A percentile compares a stretch with the other conserved stretches of the same genome.
phyloP scores from a whole-genome alignment of 2,113 vertebrate species.

The Pogona vitticeps region DNA sequence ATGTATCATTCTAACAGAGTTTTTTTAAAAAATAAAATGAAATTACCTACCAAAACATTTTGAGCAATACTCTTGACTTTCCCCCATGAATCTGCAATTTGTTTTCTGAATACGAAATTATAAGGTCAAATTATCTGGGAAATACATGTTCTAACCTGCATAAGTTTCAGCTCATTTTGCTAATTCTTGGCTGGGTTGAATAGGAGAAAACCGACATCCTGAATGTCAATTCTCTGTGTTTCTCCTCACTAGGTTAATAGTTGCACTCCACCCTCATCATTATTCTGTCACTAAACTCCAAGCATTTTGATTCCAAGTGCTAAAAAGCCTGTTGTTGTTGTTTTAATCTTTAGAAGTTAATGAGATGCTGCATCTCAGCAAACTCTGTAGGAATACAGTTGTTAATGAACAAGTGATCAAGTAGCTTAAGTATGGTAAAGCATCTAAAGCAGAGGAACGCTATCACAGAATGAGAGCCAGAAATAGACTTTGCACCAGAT shows the following conservation, averaged over 20 bases:
- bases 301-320: slow-evolving; percentile 64
- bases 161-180: slow-evolving; percentile 32
- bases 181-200: slow-evolving; percentile 31
- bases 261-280: slow-evolving; percentile 64
- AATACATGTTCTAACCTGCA: slow-evolving; percentile 36
- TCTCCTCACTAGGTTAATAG: slow-evolving; percentile 64
- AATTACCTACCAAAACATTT: background rate
- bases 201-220: slow-evolving; percentile 22
- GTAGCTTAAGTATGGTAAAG: slow-evolving; percentile 63
- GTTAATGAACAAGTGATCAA: slow-evolving; percentile 73
- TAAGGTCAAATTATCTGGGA: slow-evolving; percentile 25
- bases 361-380: slow-evolving; percentile 66
- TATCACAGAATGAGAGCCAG: slow-evolving; percentile 56
- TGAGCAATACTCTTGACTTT: background rate
- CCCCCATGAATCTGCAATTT: background rate
- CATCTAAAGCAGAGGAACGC: slow-evolving; percentile 61
- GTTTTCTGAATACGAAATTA: slow-evolving; percentile 26
- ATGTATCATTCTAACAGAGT: background rate
- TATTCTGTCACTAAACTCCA: slow-evolving; percentile 67
- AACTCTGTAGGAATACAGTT: slow-evolving; percentile 67
- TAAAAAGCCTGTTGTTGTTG: slow-evolving; percentile 42
- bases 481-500: slow-evolving; percentile 43
- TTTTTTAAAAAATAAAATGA: slow-evolving; percentile 22
- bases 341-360: slow-evolving; percentile 52
- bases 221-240: slow-evolving; percentile 52